A percentile compares a stretch with the other conserved stretches of the same genome.
phyloP scores from a whole-genome alignment of 2,888 invertebrate species.

The Megastigmus dorsalis region DNA sequence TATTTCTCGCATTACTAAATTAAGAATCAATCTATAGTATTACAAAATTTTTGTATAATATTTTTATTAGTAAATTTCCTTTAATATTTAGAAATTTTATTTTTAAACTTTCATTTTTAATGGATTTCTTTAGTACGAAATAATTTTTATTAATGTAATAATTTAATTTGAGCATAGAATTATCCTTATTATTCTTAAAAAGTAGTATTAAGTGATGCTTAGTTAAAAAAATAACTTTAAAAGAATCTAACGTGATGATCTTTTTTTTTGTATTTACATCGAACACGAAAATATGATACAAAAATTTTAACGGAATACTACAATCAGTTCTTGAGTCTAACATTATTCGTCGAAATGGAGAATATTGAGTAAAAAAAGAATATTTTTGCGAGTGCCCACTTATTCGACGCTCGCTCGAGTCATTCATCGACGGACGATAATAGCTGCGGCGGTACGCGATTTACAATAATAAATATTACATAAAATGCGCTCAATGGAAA shows the following conservation, averaged over 20 bases:
- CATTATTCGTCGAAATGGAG: slow-evolving; percentile 7
- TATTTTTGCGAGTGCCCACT: slow-evolving; percentile 39
- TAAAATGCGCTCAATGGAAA: slow-evolving; percentile 24
- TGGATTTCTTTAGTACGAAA: too few relatives aligned
- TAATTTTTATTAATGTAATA: too few relatives aligned
- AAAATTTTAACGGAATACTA: slow-evolving; percentile 8
- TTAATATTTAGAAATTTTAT: background rate
- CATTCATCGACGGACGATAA: slow-evolving; percentile 34
- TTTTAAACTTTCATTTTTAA: too few relatives aligned
- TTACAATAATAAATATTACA: slow-evolving; percentile 8
- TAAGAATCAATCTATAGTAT: slow-evolving; percentile 8
- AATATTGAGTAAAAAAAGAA: background rate
- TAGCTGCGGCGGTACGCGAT: background rate
- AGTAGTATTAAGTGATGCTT: too few relatives aligned
- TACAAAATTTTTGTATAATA: slow-evolving; percentile 8
- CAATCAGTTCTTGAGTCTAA: slow-evolving; percentile 3
- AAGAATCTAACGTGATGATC: too few relatives aligned
- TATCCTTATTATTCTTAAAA: too few relatives aligned
- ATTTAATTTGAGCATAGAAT: too few relatives aligned
- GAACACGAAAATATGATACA: slow-evolving; percentile 5
- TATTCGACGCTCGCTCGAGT: slow-evolving; percentile 36
- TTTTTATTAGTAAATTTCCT: background rate
- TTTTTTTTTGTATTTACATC: too few relatives aligned
- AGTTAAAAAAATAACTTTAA: too few relatives aligned
- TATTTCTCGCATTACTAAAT: slow-evolving; percentile 19